Conservation (phyloP, 2,888 invertebrate genomes). For the Plagodis dolabraria region DNA sequence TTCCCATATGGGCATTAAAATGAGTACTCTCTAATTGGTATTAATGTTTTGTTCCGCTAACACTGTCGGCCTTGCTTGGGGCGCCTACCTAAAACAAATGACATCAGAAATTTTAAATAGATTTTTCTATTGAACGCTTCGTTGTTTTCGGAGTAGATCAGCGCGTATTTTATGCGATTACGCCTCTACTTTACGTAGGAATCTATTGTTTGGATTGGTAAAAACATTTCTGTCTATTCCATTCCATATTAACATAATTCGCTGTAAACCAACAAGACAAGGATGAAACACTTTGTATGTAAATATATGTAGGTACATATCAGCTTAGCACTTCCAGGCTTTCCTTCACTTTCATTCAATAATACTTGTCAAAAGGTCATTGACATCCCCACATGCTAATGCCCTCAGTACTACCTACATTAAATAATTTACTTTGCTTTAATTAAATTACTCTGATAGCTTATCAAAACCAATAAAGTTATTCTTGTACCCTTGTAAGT, state of each 20-base stretch:
- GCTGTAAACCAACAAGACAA: too few species aligned
- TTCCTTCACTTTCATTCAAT: too few species aligned
- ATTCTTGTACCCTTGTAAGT: too few species aligned
- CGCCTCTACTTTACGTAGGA: slow-evolving; percentile 26
- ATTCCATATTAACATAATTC: neutral
- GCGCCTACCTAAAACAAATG: slow-evolving; percentile 68
- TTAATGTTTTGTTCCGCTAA: slow-evolving; percentile 48
- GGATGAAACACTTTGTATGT: too few species aligned
- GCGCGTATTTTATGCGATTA: slow-evolving; percentile 16
- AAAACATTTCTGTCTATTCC: neutral
- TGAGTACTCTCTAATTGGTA: slow-evolving; percentile 45
- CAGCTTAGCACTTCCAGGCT: too few species aligned
- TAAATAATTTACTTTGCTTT: too few species aligned
- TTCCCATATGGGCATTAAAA: slow-evolving; percentile 29
- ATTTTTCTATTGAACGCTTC: slow-evolving; percentile 56
- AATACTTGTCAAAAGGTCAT: neutral
- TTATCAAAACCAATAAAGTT: neutral
- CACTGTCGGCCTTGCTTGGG: slow-evolving; percentile 63
- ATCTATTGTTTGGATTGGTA: slow-evolving; percentile 18
- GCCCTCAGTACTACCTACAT: neutral
- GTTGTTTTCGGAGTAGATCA: slow-evolving; percentile 48
- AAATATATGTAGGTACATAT: too few species aligned
- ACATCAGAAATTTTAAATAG: slow-evolving; percentile 82
- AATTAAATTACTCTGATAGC: neutral
- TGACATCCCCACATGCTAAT: neutral